Conservation (phyloP, 2,797 vertebrate species). For the Euthynnus affinis region DNA sequence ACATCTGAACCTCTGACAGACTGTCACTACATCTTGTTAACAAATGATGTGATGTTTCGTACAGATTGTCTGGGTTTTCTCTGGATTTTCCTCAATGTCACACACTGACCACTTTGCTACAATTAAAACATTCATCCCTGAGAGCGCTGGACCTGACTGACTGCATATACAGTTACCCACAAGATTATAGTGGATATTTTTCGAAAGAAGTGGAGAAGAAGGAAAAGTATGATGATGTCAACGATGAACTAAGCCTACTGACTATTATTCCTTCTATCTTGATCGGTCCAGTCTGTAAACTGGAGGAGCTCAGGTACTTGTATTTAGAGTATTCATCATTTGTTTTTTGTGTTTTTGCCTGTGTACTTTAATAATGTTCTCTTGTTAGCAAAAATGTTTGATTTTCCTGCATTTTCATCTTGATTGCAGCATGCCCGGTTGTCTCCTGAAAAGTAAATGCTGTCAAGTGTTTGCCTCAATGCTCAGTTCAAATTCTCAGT, state of each 20-base stretch:
- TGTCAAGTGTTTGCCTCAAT: conserved; percentile 30
- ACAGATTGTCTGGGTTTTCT: conserved; percentile 33
- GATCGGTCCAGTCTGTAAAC: conserved; percentile 23
- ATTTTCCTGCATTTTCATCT: not conserved
- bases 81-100: not conserved
- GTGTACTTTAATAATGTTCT: no score
- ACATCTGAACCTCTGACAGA: no score
- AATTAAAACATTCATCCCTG: not conserved
- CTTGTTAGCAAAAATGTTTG: no score
- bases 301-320: conserved; percentile 27
- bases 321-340: not conserved
- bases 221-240: not conserved
- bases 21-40: not conserved
- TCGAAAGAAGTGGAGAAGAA: not conserved
- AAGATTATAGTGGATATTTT: not conserved
- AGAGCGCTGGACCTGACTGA: conserved; percentile 15
- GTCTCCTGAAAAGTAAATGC: conserved; percentile 29
- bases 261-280: conserved; percentile 12
- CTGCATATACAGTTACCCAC: conserved; percentile 20
- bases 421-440: conserved; percentile 28
- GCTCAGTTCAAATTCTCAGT: conserved; percentile 37
- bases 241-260: conserved; percentile 19
- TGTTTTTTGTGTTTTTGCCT: no score
- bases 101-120: not conserved
- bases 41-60: not conserved